Evolutionary conservation across 2,113 vertebrate species (phyloP).

Genomic region (Upupa epops): DNA sequence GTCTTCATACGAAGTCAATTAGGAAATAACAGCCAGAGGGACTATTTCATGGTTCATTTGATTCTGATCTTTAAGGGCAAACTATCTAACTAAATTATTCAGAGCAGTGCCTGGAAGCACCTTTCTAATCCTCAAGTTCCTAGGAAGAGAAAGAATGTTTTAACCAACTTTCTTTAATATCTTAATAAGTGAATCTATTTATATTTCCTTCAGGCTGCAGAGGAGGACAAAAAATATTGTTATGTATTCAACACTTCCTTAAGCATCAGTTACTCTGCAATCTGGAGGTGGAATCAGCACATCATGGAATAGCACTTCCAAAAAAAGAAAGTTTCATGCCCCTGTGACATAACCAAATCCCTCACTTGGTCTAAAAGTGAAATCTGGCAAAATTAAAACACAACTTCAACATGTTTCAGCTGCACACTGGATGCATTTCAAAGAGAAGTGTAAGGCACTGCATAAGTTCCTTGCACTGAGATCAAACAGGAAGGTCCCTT

Average conservation of each 20-base stretch:
- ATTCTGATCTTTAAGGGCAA: slow-evolving; percentile 64
- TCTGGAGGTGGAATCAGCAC: not conserved
- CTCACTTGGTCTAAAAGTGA: not conserved
- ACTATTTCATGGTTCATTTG: slow-evolving; percentile 69
- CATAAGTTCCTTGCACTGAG: not conserved
- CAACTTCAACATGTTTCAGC: not conserved
- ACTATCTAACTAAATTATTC: slow-evolving; percentile 72
- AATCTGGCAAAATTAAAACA: not conserved
- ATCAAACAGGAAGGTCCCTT: not conserved
- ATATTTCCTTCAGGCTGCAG: slow-evolving; percentile 35
- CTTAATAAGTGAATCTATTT: slow-evolving; percentile 64
- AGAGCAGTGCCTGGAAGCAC: slow-evolving; percentile 55
- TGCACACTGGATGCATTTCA: not conserved
- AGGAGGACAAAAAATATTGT: slow-evolving; percentile 13
- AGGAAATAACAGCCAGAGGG: slow-evolving; percentile 61
- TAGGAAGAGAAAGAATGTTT: slow-evolving; percentile 52
- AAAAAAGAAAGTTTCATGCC: not conserved
- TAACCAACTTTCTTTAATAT: slow-evolving; percentile 57
- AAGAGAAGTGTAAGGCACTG: rapidly evolving
- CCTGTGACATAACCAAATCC: not conserved
- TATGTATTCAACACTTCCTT: slow-evolving; percentile 30
- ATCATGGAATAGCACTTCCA: not conserved
- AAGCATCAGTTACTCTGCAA: not conserved
- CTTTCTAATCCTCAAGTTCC: slow-evolving; percentile 57
- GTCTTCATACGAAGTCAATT: slow-evolving; percentile 59